Base-by-base conservation (phyloP, 2,888 invertebrate genomes). In the Lepidochrysops patricia region DNA sequence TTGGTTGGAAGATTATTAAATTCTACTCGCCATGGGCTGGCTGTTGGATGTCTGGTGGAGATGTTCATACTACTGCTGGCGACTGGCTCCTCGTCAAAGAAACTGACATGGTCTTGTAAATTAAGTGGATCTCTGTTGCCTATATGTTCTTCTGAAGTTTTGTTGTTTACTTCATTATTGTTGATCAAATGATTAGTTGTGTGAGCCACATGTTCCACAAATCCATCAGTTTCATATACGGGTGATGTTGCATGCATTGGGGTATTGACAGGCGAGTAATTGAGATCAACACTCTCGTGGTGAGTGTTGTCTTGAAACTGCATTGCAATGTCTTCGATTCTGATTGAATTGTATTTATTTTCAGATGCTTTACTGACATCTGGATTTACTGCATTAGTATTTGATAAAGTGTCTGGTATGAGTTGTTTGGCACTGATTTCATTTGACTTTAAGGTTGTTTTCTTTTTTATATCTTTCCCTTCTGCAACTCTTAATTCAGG, bases 21-120 rank as follows among this genome's bases (percentile, higher is more conserved):
- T 66, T 89, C 84, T 1, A 80, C 82, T 61, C 90, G 74, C 90
- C 90, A 90, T 1, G 90, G 90, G 57, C 87, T 89, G 1, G 86
- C 84, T 52, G 74, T 65, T 1, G 88, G 84, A 63, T 81, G 69
- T 59, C 80, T 75, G 1, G 68, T 63, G 7, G 88, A 85, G 6
- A 72, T 65, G 64, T 82, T 89, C 79, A 89, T 81, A 64, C 87
- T 89, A 61, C 88, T 89, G 61, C 81, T 84, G 12, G 89, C 89
- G n/a, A 81, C 77, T 27, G 89, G 89, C 26, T 73, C 68, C 0
- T 84, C 85, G 72, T 84, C 83, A 73, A 88, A 88, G 72, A 87
- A 88, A 65, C 87, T 88, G 0, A 79, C 32, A 34, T 84, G 75
- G 25, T 75, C 79, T 72, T 70, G 73, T 52, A 84, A 68, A 64